Evolutionary conservation across 2,888 invertebrate species (phyloP), one percentile per base, ranked within the genome.

Genomic region (Salticus scenicus): DNA sequence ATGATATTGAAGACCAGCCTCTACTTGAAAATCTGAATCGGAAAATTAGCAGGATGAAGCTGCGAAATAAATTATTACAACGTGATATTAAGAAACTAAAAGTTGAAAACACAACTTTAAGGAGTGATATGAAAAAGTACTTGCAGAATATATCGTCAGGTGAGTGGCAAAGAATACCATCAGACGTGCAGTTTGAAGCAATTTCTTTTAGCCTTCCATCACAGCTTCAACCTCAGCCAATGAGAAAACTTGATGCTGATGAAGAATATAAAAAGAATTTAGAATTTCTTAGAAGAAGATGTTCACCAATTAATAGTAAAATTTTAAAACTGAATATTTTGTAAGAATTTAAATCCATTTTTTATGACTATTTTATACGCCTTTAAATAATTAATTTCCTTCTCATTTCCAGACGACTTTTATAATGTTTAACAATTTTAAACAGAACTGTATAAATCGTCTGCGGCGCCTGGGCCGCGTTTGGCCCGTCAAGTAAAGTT

Each of bases 71-170:
- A 12, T 41, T 51, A 17, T 28, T 84, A 17, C 72, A 69, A 20
- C 41, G 42, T n/a, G 76, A 84, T 24, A 72, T 77, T 33, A 67
- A 84, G 24, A 77, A 57, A 30, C 72, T 84, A 2, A 77, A 57
- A 42, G 1, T 78, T 0, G 77, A 84, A 14, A 69, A 69, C 1
- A 84, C 42, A 69, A 57, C 83, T 10, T 31, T 77, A 20, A 77
- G 30, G 28, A 77, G 77, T n/a, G 83, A 78, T n/a, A 84, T 84
- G 83, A 84, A 77, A 20, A 84, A 77, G 27, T 84, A 67, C n/a
- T 47, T 84, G 24, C 66, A 67, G 31, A 71, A 72, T 12, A 84
- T 84, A 30, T 63, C 77, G 1, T 66, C 67, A 8, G 77, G 83
- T 0, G 77, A 84, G 17, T 84, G 83, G 83, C 12, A 72, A 12